phyloP scores from a whole-genome alignment of 1,140 invertebrate genomes.

The Rhopalosiphum padi region DNA sequence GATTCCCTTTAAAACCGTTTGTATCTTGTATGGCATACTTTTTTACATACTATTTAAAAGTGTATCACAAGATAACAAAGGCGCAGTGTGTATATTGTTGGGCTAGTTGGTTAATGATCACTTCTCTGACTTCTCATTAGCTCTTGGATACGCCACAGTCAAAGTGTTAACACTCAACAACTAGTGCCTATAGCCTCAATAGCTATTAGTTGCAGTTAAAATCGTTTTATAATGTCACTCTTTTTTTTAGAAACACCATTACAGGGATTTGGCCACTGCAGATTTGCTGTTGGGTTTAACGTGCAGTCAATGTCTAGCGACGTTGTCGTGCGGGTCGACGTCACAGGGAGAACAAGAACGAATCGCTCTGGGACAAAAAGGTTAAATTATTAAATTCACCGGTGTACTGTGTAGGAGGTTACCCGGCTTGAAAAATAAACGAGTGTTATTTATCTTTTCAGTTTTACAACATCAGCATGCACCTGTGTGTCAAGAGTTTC shows the following conservation, averaged over 20 bases:
- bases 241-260: slow-evolving; percentile 32
- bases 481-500: slow-evolving; percentile 80
- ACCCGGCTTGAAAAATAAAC: not conserved
- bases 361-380: slow-evolving; percentile 34
- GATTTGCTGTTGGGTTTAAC: slow-evolving; percentile 32
- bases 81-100: too few species aligned
- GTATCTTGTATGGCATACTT: not conserved
- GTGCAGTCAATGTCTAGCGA: not conserved
- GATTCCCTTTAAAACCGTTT: not conserved
- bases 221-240: not conserved
- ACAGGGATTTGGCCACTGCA: slow-evolving; percentile 15
- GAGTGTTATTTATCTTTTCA: slow-evolving; percentile 59
- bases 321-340: not conserved
- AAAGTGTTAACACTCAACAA: not conserved
- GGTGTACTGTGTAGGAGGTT: not conserved
- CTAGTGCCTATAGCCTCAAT: too few species aligned
- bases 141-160: not conserved
- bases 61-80: not conserved
- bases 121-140: too few species aligned
- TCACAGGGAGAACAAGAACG: slow-evolving; percentile 36
- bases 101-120: not conserved
- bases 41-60: not conserved
- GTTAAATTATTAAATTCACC: not conserved
- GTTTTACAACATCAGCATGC: slow-evolving; percentile 74
- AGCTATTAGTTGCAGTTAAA: not conserved